Conservation (phyloP, 2,113 vertebrate species). For the Henicopernis longicauda region DNA sequence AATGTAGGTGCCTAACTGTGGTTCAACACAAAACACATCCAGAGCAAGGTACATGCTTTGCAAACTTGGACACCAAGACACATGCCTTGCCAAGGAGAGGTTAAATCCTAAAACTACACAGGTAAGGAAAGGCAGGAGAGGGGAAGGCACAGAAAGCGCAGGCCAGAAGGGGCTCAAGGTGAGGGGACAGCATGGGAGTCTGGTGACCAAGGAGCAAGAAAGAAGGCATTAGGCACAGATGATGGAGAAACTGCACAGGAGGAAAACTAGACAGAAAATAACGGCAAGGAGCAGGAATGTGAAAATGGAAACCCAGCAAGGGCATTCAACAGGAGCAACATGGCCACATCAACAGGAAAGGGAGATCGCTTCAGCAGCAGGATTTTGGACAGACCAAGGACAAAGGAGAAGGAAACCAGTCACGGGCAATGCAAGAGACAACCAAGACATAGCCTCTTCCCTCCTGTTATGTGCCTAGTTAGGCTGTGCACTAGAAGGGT, state of each 20-base stretch:
- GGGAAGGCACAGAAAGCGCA: neutral
- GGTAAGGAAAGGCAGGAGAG: neutral
- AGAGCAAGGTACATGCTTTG: neutral
- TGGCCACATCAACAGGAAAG: neutral
- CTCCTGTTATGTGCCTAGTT: accelerated
- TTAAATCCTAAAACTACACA: neutral
- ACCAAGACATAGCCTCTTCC: neutral
- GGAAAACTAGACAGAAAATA: neutral
- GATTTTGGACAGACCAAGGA: neutral
- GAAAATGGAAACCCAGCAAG: neutral
- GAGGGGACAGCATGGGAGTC: neutral
- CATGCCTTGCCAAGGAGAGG: neutral
- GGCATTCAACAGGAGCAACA: neutral
- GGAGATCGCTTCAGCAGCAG: neutral
- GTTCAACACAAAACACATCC: neutral
- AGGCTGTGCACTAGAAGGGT: neutral
- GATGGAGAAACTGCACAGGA: neutral
- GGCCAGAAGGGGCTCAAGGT: neutral
- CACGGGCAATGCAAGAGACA: neutral
- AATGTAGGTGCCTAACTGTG: neutral
- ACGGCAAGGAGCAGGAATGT: neutral
- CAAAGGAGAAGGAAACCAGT: neutral
- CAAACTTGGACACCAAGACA: neutral
- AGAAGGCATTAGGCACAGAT: neutral
- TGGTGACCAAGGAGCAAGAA: neutral